Percentiles rank a stretch among this genome's conserved stretches.
Evolutionary conservation across 2,888 invertebrate genomes (phyloP).

Genomic region (Trichogramma dendrolimi): DNA sequence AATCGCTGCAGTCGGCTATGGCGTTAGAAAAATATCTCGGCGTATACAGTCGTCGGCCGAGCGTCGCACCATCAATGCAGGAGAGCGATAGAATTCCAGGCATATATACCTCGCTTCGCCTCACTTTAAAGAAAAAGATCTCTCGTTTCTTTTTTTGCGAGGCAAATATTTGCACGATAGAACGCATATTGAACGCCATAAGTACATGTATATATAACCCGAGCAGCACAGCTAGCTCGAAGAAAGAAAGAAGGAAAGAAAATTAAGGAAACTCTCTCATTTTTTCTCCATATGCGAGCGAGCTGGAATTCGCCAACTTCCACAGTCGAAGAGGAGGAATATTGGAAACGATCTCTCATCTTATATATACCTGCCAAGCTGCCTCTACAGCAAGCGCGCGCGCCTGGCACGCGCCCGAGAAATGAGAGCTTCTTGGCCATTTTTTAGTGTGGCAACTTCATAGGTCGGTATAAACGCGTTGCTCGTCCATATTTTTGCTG

Average conservation of each 20-base stretch:
- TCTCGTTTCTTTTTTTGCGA: no score
- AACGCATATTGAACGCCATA: no score
- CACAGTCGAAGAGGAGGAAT: conserved; percentile 5
- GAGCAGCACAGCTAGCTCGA: neutral
- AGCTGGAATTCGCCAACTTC: neutral
- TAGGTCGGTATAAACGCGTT: no score
- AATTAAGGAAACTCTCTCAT: conserved; percentile 18
- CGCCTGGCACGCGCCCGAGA: neutral
- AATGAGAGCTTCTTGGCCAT: neutral
- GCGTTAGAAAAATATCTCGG: no score
- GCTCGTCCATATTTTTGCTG: no score
- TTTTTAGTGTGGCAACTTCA: neutral
- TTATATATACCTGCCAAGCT: neutral
- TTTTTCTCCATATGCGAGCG: no score
- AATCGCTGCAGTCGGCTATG: no score
- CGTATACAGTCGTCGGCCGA: no score
- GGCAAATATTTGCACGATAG: no score
- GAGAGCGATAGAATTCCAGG: neutral
- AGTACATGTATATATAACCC: neutral
- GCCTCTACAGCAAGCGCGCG: neutral
- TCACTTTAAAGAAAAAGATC: no score
- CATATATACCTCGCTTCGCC: neutral
- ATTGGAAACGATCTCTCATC: conserved; percentile 23
- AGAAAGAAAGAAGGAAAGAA: conserved; percentile 9
- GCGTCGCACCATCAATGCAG: no score